Base-by-base conservation (phyloP, 2,888 invertebrate genomes). In the Meiosimyza platycephala region DNA sequence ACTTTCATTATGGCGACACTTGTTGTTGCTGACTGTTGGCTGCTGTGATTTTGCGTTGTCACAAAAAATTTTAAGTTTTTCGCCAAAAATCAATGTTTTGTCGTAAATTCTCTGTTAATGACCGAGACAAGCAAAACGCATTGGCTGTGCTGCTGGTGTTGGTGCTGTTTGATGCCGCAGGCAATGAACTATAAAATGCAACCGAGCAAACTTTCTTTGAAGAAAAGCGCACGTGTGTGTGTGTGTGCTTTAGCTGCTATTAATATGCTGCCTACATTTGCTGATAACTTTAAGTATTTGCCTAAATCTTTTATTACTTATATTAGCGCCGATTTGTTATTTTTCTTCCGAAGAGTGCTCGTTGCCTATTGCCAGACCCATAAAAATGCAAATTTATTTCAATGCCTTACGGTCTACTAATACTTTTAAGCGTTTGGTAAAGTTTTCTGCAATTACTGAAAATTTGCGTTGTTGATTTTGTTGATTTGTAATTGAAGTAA, bases 11-110 rank as follows among this genome's bases (percentile, higher is more conserved):
- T 13, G 11, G 22, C 28, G 9, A 40, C 40, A 40, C 9, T 40
- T 40, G 40, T 9, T 40, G 40, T 40, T 40, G 9, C 40, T 40
- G 40, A 9, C 40, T 40, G 40, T 9, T 9, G 40, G 40, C 40
- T 40, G 40, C 40, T 9, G 9, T 40, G 40, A 9, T 40, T 9
- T 7, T 40, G 9, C 40, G 40, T 40, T 40, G 40, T 57, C 12
- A 18, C 18, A 28, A 18, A 6, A 18, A 57, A 16, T 57, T 57
- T 1, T 15, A 57, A 18, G 16, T n/a, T 22, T 57, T 57, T 57
- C 18, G 12, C 57, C 40, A 40, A 40, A 57, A 57, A 57, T 57
- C 57, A 57, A 28, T 57, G 28, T 57, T 57, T 57, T 57, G 57
- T 7, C 57, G 9, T 57, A 11, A 57, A 57, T 22, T 12, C 57